Evolutionary conservation across 2,113 vertebrate species (phyloP).

Genomic region (Garra rufa): DNA sequence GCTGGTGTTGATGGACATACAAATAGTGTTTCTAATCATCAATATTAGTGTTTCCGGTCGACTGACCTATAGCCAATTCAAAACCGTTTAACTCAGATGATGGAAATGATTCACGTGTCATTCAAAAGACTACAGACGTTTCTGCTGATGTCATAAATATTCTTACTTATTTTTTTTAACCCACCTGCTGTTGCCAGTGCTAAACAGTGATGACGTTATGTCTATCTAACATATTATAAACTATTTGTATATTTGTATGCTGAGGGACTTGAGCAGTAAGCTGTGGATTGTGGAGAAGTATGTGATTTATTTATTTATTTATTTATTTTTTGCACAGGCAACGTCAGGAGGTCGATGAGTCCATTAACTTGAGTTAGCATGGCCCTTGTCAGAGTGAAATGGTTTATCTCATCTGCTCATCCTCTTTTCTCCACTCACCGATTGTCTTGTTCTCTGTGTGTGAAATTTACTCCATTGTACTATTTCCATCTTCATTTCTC

Average conservation of each 20-base stretch:
- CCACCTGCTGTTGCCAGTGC: constrained; percentile 3
- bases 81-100: neutral
- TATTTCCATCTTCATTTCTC: constrained; percentile 70
- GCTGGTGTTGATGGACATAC: neutral
- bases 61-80: neutral
- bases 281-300: neutral
- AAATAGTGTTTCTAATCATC: neutral
- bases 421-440: constrained; percentile 56
- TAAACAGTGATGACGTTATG: neutral
- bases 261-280: neutral
- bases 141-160: neutral
- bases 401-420: constrained; percentile 53
- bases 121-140: neutral
- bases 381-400: constrained; percentile 39
- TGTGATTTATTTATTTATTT: neutral
- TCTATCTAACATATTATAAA: no score
- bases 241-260: neutral
- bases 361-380: neutral
- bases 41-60: neutral
- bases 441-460: constrained; percentile 30
- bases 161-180: neutral
- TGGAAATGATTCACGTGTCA: neutral
- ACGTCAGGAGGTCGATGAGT: neutral
- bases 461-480: constrained; percentile 73
- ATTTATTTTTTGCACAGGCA: neutral